Base-by-base conservation (phyloP, 2,113 vertebrate genomes). In the Hucho hucho region DNA sequence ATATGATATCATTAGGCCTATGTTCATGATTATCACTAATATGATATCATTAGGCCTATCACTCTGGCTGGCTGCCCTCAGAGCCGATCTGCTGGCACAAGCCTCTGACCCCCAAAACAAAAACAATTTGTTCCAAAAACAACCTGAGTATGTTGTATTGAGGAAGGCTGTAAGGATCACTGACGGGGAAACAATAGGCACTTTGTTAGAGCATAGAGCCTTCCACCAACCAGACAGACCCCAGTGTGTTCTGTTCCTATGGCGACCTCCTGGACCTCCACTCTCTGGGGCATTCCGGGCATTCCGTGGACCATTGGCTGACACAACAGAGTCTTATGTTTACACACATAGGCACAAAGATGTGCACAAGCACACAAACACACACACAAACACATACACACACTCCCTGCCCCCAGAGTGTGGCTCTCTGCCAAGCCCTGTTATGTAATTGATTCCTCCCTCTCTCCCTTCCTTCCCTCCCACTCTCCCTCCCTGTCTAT, bases 151-250 rank as follows among this genome's bases (percentile, higher is more conserved):
- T 67, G 65, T 37, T 79, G 81, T 43, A 43, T 43, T 43, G 37
- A 43, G 37, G 37, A 43, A 11, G 37, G 7, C 82, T 77, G 78
- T 81, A 66, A 72, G 76, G 81, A 76, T 80, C 73, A 12, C 61
- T 77, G 78, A 79, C 75, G 83, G 24, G 49, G 46, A 66, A 86
- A 93, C 92, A 92, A 89, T 87, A 74, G 81, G 66, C 6, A 75
- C 86, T 83, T 75, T 93, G 88, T 92, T 70, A 56, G 81, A 65
- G 29, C 28, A 20, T 37, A 61, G 47, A 56, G 80, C 67, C 18
- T 73, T 83, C 66, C 73, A 75, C 12, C 49, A 22, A 24, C 58
- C 58, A n/a, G n/a, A 61, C n/a, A 22, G n/a, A 61, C 4, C 58
- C n/a, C 81, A 25, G 69, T 75, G 74, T 78, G 78, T 87, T 89